Evolutionary conservation across 2,113 vertebrate genomes (phyloP).

Genomic region (Sisor rabdophorus): DNA sequence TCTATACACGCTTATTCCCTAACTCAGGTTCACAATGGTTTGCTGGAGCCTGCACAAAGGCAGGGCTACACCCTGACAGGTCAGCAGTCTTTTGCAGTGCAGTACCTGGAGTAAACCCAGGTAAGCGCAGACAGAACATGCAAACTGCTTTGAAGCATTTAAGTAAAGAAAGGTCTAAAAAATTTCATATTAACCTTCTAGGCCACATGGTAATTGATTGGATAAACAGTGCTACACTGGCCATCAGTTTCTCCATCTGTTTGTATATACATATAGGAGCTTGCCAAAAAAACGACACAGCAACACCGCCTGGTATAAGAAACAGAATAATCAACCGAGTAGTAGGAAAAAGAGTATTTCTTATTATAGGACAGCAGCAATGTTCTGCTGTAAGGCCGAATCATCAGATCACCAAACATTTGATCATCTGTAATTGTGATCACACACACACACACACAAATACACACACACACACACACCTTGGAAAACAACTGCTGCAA

Average conservation of each 20-base stretch:
- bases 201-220: constrained; percentile 22
- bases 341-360: neutral
- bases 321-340: constrained; percentile 7
- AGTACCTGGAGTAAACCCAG: too few species aligned
- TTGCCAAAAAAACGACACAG: too few species aligned
- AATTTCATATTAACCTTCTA: constrained; percentile 25
- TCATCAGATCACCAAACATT: constrained; percentile 44
- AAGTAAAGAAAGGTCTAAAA: too few species aligned
- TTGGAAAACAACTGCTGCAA: constrained; percentile 56
- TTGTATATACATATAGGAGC: constrained; percentile 21
- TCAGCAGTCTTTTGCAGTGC: too few species aligned
- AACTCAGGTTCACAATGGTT: too few species aligned
- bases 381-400: constrained; percentile 19
- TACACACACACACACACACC: constrained; percentile 14
- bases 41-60: too few species aligned
- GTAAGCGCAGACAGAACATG: too few species aligned
- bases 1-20: too few species aligned
- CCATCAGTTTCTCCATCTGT: constrained; percentile 41
- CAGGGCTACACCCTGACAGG: too few species aligned
- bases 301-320: constrained; percentile 8
- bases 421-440: constrained; percentile 69
- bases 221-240: constrained; percentile 26
- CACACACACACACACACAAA: constrained; percentile 42
- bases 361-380: neutral
- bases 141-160: too few species aligned